Percentiles rank a stretch among this genome's conserved stretches.
phyloP scores from a whole-genome alignment of 30 jellyfish, hydroid and myxozoan genomes.

The Chrysaora quinquecirrha region DNA sequence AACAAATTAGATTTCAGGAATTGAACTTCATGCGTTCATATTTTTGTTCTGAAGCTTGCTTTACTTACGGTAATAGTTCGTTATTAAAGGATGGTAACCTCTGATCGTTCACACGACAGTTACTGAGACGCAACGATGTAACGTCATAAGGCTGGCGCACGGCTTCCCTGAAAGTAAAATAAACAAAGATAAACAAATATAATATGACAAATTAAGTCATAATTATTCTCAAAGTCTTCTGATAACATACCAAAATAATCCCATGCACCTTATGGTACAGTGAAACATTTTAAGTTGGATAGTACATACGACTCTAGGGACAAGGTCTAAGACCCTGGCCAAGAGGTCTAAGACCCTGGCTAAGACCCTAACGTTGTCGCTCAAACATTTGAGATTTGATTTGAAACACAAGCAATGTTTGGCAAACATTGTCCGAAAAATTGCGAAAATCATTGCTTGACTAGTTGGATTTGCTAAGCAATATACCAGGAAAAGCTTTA shows the following conservation, averaged over 20 bases:
- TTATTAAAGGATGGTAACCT: slow-evolving; percentile 52
- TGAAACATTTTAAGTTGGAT: neutral
- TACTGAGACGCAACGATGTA: slow-evolving; percentile 67
- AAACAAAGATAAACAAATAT: neutral
- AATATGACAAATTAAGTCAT: too few species aligned
- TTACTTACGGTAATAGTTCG: slow-evolving; percentile 49
- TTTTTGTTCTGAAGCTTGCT: neutral
- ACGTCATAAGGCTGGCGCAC: slow-evolving; percentile 67
- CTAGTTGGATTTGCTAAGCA: too few species aligned
- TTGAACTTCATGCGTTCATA: neutral
- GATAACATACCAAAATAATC: neutral
- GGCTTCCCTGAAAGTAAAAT: slow-evolving; percentile 46
- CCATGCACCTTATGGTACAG: neutral
- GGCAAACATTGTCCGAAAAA: too few species aligned
- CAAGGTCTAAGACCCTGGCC: neutral
- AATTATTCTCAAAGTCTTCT: neutral
- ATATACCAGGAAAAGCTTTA: too few species aligned
- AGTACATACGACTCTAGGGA: too few species aligned
- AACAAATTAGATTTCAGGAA: neutral
- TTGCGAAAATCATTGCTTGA: too few species aligned
- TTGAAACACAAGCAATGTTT: too few species aligned
- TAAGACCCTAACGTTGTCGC: neutral
- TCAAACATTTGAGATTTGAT: too few species aligned
- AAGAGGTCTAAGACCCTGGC: neutral
- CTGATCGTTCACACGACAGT: slow-evolving; percentile 78